These are phyloP conservation scores for Nemapogon koenigi DNA, from an alignment of 2,888 invertebrate species.

Conservation along the genomic window DNA sequence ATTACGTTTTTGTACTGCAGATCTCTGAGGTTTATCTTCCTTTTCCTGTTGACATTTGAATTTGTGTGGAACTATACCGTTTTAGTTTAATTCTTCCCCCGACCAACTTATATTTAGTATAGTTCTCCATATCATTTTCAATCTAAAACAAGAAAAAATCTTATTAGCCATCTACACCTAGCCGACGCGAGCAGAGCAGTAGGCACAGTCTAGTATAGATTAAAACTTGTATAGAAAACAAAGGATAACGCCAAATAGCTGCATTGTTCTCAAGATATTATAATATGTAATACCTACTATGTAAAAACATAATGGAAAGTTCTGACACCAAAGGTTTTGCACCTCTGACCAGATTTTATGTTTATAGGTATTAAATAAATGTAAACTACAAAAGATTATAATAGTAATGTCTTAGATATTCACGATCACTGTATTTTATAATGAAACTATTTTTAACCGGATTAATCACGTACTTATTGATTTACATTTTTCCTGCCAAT, in stretches of 20 bases:
- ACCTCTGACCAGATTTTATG: slow-evolving; percentile 8
- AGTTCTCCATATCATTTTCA: slow-evolving; percentile 20
- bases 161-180: slow-evolving; percentile 9
- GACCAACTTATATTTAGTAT: slow-evolving; percentile 19
- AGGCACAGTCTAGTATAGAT: slow-evolving; percentile 7
- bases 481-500: slow-evolving; percentile 4
- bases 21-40: slow-evolving; percentile 16
- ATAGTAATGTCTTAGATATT: slow-evolving; percentile 8
- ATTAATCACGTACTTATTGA: slow-evolving; percentile 5
- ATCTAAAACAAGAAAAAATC: slow-evolving; percentile 17
- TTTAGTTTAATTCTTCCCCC: slow-evolving; percentile 20
- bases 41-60: slow-evolving; percentile 19
- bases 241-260: slow-evolving; percentile 13
- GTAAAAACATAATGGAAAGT: slow-evolving; percentile 9
- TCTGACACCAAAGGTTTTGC: slow-evolving; percentile 9
- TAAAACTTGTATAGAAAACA: slow-evolving; percentile 12
- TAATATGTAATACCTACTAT: slow-evolving; percentile 7
- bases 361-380: slow-evolving; percentile 10
- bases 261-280: slow-evolving; percentile 12
- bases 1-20: slow-evolving; percentile 14
- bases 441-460: slow-evolving; percentile 5
- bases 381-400: slow-evolving; percentile 9
- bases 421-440: slow-evolving; percentile 5
- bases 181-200: slow-evolving; percentile 4
- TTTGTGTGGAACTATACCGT: slow-evolving; percentile 20